Evolutionary conservation across 2,113 vertebrate genomes (phyloP), one percentile per base, ranked within the genome.

Genomic region (Plotosus lineatus): DNA sequence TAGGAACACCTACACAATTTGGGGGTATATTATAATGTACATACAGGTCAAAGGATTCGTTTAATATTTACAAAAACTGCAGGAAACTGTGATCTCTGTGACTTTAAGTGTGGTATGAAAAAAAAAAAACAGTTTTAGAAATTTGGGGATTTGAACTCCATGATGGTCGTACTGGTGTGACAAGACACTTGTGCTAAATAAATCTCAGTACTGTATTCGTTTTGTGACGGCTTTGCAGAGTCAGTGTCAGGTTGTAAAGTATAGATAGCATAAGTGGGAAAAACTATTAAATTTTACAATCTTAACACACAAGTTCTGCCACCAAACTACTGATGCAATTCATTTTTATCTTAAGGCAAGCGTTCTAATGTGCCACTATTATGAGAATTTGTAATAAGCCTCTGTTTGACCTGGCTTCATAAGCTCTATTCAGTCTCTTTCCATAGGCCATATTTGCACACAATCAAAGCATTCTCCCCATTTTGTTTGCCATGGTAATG

Each of bases 401-500:
- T 31, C 40, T 42, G 31, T 69, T 75, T 78, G 68, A 75, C 68
- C 75, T 84, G 77, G 84, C 85, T 87, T 89, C 86, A 86, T 82
- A 78, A 84, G 51, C 56, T 56, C 73, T 84, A 60, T 85, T 85
- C 89, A 85, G 85, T 56, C 61, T 83, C 79, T 6, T 40, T 63
- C 82, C 88, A 85, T 86, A 76, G 73, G 69, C 26, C 12, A 76
- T 86, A 84, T 84, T 90, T 87, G 85, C 87, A 81, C 86, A 84
- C 84, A 86, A 80, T 82, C 83, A 82, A 89, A 88, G 90, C n/a
- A 90, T 88, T 87, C 85, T 86, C 33, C 87, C 83, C 75, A 9
- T n/a, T 82, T 63, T 80, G 90, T 91, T 90, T 91, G 89, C 92
- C 89, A 92, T 91, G 90, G 86, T 89, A 92, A 93, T 91, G 80